A percentile compares a stretch with the other conserved stretches of the same genome.
Conservation (phyloP, 2,888 invertebrate genomes). For the Aquatica leii region DNA sequence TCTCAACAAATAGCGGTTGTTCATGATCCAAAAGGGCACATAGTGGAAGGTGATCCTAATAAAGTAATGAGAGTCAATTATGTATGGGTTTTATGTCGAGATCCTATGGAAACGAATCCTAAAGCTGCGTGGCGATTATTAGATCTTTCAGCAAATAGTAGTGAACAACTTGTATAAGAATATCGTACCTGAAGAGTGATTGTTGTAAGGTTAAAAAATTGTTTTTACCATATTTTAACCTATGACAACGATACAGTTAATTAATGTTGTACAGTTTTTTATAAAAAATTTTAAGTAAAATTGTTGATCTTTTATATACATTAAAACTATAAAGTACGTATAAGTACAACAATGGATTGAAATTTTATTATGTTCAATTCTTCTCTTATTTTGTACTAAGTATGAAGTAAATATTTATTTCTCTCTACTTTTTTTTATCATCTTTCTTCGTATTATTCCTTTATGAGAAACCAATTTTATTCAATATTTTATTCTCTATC, state of each 20-base stretch:
- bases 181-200: not conserved
- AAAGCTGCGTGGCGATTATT: slow-evolving; percentile 96
- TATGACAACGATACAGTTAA: not conserved
- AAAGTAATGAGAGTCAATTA: slow-evolving; percentile 95
- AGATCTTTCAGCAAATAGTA: slow-evolving; percentile 86
- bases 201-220: slow-evolving; percentile 9
- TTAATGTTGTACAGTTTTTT: not conserved
- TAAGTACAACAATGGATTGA: slow-evolving; percentile 14
- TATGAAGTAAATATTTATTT: slow-evolving; percentile 26
- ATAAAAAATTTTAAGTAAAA: slow-evolving; percentile 8
- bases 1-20: slow-evolving; percentile 97
- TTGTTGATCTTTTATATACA: slow-evolving; percentile 1
- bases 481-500: too few relatives aligned
- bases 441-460: too few relatives aligned
- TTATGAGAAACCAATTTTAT: too few relatives aligned
- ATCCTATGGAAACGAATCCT: slow-evolving; percentile 92
- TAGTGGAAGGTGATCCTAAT: slow-evolving; percentile 94
- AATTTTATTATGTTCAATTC: slow-evolving; percentile 22
- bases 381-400: slow-evolving; percentile 23
- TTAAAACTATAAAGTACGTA: slow-evolving; percentile 17
- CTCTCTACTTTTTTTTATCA: slow-evolving; percentile 1
- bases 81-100: slow-evolving; percentile 98
- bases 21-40: slow-evolving; percentile 78
- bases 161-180: slow-evolving; percentile 81
- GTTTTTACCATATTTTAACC: slow-evolving; percentile 12